These are phyloP conservation scores for Periplaneta americana DNA, from an alignment of 1,140 invertebrate genomes.

Conservation along the genomic window DNA sequence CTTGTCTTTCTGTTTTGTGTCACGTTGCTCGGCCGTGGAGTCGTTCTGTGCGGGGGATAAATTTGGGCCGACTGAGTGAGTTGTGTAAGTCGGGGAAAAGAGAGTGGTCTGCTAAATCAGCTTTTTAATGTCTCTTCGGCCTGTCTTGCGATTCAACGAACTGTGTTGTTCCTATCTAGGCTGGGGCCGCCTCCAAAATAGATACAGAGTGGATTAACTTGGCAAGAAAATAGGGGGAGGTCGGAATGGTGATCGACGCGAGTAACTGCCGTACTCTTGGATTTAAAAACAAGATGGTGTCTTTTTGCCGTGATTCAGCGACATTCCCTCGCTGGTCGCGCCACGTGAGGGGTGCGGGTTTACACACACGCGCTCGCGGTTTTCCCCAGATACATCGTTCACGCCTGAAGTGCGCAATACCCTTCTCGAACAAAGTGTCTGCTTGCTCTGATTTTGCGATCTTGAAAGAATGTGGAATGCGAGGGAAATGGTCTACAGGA, in stretches of 20 bases:
- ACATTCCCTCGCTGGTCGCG: background rate
- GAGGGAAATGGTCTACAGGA: too few species aligned
- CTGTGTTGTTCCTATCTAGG: background rate
- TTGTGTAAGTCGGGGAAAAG: background rate
- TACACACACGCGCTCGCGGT: too few species aligned
- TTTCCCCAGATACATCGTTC: too few species aligned
- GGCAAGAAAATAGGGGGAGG: background rate
- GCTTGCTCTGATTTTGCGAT: too few species aligned
- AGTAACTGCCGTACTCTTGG: background rate
- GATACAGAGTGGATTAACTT: slow-evolving; percentile 5
- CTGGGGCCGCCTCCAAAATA: background rate
- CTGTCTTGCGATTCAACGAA: background rate
- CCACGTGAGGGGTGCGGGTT: too few species aligned
- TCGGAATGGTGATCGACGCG: background rate
- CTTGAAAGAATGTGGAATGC: too few species aligned
- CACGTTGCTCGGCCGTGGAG: background rate
- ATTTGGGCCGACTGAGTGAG: background rate
- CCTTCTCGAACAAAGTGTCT: too few species aligned
- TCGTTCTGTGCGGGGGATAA: background rate
- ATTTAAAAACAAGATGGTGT: background rate
- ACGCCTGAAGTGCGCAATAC: too few species aligned
- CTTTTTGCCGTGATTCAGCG: background rate
- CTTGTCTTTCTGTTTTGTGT: background rate
- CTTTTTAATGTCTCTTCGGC: background rate
- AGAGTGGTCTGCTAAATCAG: background rate